Percentiles rank a stretch among this genome's conserved stretches.
phyloP scores from a whole-genome alignment of 2,113 vertebrate species.

The Myocastor coypus region DNA sequence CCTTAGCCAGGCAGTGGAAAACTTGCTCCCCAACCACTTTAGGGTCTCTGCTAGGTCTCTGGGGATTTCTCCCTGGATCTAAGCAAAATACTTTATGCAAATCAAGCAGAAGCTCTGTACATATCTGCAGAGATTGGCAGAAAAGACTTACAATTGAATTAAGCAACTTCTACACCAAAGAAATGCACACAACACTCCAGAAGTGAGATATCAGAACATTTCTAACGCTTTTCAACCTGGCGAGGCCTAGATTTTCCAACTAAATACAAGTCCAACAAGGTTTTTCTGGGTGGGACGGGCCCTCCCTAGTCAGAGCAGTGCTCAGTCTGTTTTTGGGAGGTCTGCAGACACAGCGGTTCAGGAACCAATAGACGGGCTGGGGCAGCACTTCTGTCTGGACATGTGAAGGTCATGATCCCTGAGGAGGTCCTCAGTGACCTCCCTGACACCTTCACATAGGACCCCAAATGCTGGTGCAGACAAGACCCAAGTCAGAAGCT shows the following conservation, averaged over 20 bases:
- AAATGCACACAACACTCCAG: background rate
- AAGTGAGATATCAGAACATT: background rate
- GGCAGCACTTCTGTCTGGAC: background rate
- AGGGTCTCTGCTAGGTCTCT: background rate
- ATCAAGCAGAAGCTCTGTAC: background rate
- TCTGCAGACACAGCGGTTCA: background rate
- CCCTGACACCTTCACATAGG: background rate
- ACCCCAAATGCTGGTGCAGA: background rate
- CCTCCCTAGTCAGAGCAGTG: background rate
- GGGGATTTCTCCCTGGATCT: too few species aligned
- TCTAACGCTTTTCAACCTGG: too few species aligned
- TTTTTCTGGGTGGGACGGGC: background rate
- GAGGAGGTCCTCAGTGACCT: background rate
- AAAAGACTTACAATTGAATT: background rate
- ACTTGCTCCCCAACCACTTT: background rate
- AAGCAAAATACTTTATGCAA: background rate
- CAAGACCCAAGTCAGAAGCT: too few species aligned
- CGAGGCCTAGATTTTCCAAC: fast-evolving
- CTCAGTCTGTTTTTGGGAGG: background rate
- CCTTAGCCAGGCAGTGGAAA: background rate
- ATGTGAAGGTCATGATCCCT: background rate
- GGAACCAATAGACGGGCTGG: background rate
- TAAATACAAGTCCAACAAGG: background rate
- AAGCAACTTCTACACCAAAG: background rate
- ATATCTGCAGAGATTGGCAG: background rate